Percentiles rank a stretch among this genome's conserved stretches.
Conservation (phyloP, 1,140 invertebrate genomes). For the Ceratosolen fusciceps region DNA sequence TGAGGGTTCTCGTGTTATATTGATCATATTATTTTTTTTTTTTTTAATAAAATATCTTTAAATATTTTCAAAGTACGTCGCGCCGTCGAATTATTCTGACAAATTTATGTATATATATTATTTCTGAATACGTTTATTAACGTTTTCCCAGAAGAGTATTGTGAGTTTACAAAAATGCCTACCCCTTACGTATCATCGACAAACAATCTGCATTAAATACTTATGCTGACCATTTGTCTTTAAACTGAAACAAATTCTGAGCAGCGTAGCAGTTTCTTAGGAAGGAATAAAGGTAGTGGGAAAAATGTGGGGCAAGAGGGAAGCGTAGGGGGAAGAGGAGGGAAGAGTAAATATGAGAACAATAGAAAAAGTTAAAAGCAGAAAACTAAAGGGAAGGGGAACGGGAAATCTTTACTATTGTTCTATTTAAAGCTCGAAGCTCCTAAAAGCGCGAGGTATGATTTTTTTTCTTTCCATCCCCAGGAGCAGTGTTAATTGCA, state of each 20-base stretch:
- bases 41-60: no score
- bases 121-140: no score
- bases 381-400: neutral
- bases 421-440: conserved; percentile 7
- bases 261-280: neutral
- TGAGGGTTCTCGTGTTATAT: no score
- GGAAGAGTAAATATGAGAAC: conserved; percentile 12
- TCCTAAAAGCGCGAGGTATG: conserved; percentile 9
- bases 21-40: no score
- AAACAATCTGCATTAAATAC: conserved; percentile 2
- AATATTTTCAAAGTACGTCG: no score
- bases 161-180: no score
- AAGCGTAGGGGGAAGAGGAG: neutral
- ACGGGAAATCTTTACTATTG: conserved; percentile 5
- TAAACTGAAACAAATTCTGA: neutral
- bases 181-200: no score
- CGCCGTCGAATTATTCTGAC: no score
- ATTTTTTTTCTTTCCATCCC: conserved; percentile 5
- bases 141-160: no score
- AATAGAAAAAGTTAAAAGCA: conserved; percentile 12
- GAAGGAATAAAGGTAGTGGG: neutral
- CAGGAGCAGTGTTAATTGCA: conserved; percentile 29
- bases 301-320: neutral
- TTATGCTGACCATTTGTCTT: neutral
- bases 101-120: no score